Base-by-base conservation (phyloP, 2,797 vertebrate genomes). In the Zenarchopterus dispar region DNA sequence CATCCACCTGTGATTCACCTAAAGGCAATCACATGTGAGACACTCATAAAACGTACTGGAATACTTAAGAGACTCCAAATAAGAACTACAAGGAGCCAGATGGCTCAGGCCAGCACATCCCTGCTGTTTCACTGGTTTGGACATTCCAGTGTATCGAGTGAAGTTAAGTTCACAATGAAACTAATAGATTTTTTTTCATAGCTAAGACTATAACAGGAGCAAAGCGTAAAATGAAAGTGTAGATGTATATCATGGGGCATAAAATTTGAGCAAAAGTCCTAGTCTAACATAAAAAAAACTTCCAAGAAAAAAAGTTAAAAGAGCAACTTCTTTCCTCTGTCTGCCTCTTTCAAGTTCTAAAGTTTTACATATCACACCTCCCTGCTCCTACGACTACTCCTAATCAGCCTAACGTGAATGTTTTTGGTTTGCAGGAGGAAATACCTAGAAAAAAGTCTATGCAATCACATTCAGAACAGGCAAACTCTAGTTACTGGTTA, bases 1-100 rank as follows among this genome's bases (percentile, higher is more conserved):
- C 74, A 69, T 52, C 42, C 57, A 76, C 78, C 68, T 58, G 39
- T 49, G 62, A 58, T 80, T 84, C 71, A 86, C 70, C 67, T 61
- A n/a, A 47, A 7, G 5, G 54, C 71, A 55, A 39, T 45, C 64
- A 77, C 67, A 81, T 59, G 42, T 18, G 63, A 84, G 71, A 68
- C 45, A 59, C 49, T 64, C 58, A 60, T 70, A 53, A 78, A 77
- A 75, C 61, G 53, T 63, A 61, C 55, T 73, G 31, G 73, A 70
- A 84, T 65, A 56, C 64, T 58, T 67, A 60, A 56, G 77, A 73
- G 47, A 70, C 16, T 59, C 28, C 36, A 66, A 59, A 33, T 61
- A 66, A 56, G 15, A 41, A 55, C 39, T 47, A 42, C 21, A 61
- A 59, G 48, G 56, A 76, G 50, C 53, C 77, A 78, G 64, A 74